Evolutionary conservation across 1,140 invertebrate genomes (phyloP).

Genomic region (Drosophila pandora): DNA sequence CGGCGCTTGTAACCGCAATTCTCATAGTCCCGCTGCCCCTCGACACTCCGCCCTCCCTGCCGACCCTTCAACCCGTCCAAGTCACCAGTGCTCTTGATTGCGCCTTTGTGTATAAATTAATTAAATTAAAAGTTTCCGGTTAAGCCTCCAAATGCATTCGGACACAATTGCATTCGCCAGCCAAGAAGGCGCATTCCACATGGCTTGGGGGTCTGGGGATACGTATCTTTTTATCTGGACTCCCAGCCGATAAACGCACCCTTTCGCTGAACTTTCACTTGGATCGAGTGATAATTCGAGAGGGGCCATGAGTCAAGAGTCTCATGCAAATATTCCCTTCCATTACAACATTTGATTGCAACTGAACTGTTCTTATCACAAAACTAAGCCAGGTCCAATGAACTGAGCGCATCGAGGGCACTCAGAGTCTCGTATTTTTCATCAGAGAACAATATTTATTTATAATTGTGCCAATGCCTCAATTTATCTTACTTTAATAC

Average conservation of each 20-base stretch:
- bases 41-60: neutral
- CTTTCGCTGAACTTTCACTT: slow-evolving; percentile 15
- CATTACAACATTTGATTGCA: slow-evolving; percentile 18
- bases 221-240: neutral
- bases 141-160: slow-evolving; percentile 72
- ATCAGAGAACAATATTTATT: neutral
- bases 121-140: slow-evolving; percentile 84
- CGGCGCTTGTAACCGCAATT: slow-evolving; percentile 66
- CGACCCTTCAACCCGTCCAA: slow-evolving; percentile 13
- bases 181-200: slow-evolving; percentile 11
- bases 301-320: neutral
- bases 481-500: neutral
- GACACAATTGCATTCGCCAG: slow-evolving; percentile 36
- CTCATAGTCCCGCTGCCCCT: slow-evolving; percentile 22
- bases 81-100: slow-evolving; percentile 72
- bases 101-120: slow-evolving; percentile 83
- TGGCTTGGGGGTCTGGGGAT: neutral
- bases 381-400: slow-evolving; percentile 23
- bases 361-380: slow-evolving; percentile 12
- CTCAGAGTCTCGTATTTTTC: neutral
- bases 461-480: neutral
- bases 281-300: neutral
- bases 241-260: slow-evolving; percentile 19
- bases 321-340: slow-evolving; percentile 17
- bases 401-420: neutral